These are phyloP conservation scores for Margaritifera margaritifera DNA, from an alignment of 2,888 invertebrate genomes.

Conservation along the genomic window DNA sequence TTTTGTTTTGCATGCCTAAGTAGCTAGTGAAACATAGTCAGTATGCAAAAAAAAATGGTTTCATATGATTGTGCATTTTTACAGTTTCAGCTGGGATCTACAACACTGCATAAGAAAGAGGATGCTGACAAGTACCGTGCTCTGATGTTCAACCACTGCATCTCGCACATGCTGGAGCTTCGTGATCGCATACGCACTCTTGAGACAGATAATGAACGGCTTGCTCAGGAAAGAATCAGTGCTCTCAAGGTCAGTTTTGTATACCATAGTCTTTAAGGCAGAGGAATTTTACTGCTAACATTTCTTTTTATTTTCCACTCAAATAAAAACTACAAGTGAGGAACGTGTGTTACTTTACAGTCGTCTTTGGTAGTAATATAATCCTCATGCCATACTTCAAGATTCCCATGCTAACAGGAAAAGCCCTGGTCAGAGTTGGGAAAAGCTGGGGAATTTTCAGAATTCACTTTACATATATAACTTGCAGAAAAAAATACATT, in stretches of 20 bases:
- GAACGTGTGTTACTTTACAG: no score
- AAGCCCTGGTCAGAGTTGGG: no score
- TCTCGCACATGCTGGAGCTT: conserved; percentile 39
- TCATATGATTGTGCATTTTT: conserved; percentile 1
- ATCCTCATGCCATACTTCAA: no score
- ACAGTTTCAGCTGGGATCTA: conserved; percentile 62
- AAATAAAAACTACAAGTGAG: neutral
- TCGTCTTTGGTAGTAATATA: no score
- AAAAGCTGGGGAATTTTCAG: no score
- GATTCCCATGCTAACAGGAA: no score
- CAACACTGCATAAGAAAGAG: conserved; percentile 35
- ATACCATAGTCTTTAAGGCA: neutral
- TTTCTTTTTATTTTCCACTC: neutral
- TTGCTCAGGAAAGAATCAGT: conserved; percentile 60
- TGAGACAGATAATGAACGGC: conserved; percentile 60
- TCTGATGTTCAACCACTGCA: conserved; percentile 54
- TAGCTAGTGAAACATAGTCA: no score
- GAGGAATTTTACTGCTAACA: neutral
- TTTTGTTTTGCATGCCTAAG: neutral
- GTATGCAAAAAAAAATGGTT: no score
- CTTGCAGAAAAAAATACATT: no score
- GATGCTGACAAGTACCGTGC: conserved; percentile 38
- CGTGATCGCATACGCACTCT: conserved; percentile 45
- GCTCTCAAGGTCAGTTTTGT: conserved; percentile 54
- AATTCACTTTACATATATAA: no score